Evolutionary conservation across 2,888 invertebrate species (phyloP).

Genomic region (Stratiomys singularior): DNA sequence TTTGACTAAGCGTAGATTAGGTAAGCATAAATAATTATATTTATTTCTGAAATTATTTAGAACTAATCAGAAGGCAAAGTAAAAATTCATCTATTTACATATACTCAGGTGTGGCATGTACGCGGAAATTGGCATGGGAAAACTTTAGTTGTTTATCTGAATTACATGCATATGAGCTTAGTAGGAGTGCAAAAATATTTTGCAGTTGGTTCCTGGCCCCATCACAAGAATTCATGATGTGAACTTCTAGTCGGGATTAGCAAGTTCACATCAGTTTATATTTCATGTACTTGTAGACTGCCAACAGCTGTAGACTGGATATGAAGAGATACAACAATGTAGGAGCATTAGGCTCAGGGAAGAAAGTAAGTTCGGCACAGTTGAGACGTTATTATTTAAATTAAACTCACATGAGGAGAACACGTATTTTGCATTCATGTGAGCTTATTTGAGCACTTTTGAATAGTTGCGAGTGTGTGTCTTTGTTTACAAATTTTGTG

Average conservation of each 20-base stretch:
- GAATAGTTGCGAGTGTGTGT: neutral
- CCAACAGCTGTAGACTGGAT: neutral
- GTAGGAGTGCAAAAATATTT: neutral
- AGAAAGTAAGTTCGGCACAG: neutral
- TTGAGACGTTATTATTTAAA: slow-evolving; percentile 5
- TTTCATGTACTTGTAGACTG: neutral
- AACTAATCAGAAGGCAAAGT: too few relatives aligned
- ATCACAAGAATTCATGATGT: slow-evolving; percentile 17
- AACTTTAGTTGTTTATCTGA: neutral
- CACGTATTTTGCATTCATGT: neutral
- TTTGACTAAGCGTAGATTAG: too few relatives aligned
- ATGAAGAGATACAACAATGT: neutral
- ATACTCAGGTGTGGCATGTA: too few relatives aligned
- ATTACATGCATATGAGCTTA: neutral
- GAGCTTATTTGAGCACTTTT: neutral
- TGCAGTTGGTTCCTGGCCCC: neutral
- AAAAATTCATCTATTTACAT: too few relatives aligned
- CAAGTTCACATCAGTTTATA: slow-evolving; percentile 11
- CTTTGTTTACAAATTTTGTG: too few relatives aligned
- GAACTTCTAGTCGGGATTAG: slow-evolving; percentile 4
- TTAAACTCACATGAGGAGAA: neutral
- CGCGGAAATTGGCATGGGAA: too few relatives aligned
- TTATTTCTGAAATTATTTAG: too few relatives aligned
- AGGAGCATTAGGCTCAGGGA: neutral
- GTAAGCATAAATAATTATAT: too few relatives aligned